Evolutionary conservation across 1,140 invertebrate genomes (phyloP), one percentile per base, ranked within the genome.

Genomic region (Muscidifurax raptorellus): DNA sequence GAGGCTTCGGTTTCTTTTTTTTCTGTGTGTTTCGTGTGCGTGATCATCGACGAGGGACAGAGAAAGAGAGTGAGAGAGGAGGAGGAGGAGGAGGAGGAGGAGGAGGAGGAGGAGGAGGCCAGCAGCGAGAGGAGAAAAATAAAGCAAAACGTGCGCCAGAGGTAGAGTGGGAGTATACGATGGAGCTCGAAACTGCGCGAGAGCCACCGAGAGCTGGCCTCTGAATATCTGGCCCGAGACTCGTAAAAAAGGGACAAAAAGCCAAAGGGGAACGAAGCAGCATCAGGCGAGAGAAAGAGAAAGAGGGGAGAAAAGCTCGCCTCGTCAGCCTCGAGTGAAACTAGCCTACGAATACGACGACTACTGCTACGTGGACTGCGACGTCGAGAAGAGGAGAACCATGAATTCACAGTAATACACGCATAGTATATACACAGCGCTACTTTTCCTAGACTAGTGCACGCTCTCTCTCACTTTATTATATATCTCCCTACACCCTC

Each of bases 21-120:
- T 76, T 28, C 12, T 13, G 18, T 18, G 36, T 18, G 44, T 30
- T 36, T 74, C 18, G 72, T 74, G 32, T 30, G 30, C 36, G 72
- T 22, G 72, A 74, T 74, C 72, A 36, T 74, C 72, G 72, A 88
- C 87, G 87, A 87, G 86, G 87, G 71, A 87, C 81, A 36, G 66
- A 69, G 87, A 87, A 27, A 78, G 86, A 86, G 82, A 30, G n/a
- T n/a, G n/a, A n/a, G 28, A 76, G 82, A 82, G 67, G 27, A 22
- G 15, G 59, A 83, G n/a, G 27, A 10, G 76, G 69, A 77, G 44
- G 32, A 27, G 5, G 18, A 44, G 30, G n/a, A 28, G 44, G 12
- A 59, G 72, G 85, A 87, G 85, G 85, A 80, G 59, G 80, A 67
- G 83, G 83, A 86, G 84, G 67, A 44, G 44, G 78, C 44, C 36